phyloP scores from a whole-genome alignment of 2,113 vertebrate species.

The Hydrolagus affinis region DNA sequence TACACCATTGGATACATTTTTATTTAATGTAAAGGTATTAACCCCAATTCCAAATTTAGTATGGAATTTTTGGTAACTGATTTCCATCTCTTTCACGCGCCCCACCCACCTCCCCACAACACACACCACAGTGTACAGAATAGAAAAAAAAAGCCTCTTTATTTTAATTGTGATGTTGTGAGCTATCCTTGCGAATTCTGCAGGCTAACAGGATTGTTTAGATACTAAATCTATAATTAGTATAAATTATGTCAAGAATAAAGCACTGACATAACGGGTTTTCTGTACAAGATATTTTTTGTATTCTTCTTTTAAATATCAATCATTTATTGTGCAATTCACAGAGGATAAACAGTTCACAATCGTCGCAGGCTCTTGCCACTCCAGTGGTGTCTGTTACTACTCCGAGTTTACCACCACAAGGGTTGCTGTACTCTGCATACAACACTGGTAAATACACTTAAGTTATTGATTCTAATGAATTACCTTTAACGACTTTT shows the following conservation, averaged over 20 bases:
- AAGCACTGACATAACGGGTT: not conserved
- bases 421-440: conserved; percentile 87
- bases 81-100: no score
- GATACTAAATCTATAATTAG: not conserved
- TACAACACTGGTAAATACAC: conserved; percentile 83
- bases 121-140: not conserved
- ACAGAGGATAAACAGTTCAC: conserved; percentile 88
- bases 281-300: not conserved
- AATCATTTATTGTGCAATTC: conserved; percentile 63
- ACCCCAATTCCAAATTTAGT: no score
- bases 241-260: not conserved
- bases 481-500: not conserved
- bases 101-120: not conserved
- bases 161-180: not conserved
- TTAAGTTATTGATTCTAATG: not conserved
- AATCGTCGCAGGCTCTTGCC: conserved; percentile 78
- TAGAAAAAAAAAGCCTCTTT: not conserved
- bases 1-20: not conserved
- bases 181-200: not conserved
- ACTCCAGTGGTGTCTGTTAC: conserved; percentile 94
- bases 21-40: conserved; percentile 2
- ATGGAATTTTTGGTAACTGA: no score
- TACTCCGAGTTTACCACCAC: conserved; percentile 85
- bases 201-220: not conserved
- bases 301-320: conserved; percentile 16